These are phyloP conservation scores for Troides oblongomaculatus DNA, from an alignment of 2,888 invertebrate species.

Conservation along the genomic window DNA sequence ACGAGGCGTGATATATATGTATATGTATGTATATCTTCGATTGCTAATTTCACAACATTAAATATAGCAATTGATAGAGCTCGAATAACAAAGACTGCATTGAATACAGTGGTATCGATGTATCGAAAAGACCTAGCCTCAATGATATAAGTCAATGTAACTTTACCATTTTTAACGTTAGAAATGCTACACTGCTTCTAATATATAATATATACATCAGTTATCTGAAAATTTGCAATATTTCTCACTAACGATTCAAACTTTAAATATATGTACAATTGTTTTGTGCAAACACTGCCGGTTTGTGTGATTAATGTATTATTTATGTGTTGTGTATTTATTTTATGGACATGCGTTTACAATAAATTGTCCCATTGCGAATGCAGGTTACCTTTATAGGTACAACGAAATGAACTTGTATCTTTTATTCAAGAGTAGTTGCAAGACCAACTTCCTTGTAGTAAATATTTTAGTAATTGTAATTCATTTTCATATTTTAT, in stretches of 20 bases:
- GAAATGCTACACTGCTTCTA: too few relatives aligned
- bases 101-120: too few relatives aligned
- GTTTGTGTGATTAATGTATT: constrained; percentile 6
- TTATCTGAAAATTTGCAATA: neutral
- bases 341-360: constrained; percentile 18
- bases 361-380: constrained; percentile 12
- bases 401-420: neutral
- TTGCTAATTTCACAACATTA: too few relatives aligned
- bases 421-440: neutral
- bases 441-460: neutral
- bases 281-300: neutral
- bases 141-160: neutral
- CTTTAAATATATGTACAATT: neutral
- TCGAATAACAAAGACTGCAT: too few relatives aligned
- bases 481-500: constrained; percentile 3
- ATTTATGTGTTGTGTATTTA: constrained; percentile 4
- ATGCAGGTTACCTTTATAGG: constrained; percentile 2
- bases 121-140: too few relatives aligned
- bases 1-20: too few relatives aligned
- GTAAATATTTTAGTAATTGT: neutral
- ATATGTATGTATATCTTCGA: too few relatives aligned
- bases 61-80: too few relatives aligned
- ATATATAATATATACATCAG: too few relatives aligned
- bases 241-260: neutral
- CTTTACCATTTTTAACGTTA: neutral